Percentiles rank a stretch among this genome's conserved stretches.
Evolutionary conservation across 2,888 invertebrate genomes (phyloP).

Genomic region (Cheilosia vulpina): DNA sequence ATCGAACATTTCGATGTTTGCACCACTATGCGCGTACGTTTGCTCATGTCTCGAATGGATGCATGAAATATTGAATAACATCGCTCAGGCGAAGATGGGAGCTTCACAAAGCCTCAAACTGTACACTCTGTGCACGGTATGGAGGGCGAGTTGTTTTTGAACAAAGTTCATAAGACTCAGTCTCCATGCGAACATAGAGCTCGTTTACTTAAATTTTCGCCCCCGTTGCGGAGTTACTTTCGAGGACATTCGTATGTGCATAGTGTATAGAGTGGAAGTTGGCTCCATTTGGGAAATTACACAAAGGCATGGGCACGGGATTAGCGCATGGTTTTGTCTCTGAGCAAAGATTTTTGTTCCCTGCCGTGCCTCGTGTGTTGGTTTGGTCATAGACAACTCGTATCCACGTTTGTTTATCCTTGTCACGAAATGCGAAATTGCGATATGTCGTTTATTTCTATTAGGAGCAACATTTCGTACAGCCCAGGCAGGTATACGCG

Average conservation of each 20-base stretch:
- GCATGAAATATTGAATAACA: slow-evolving; percentile 45
- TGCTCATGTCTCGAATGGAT: neutral
- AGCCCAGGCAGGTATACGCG: slow-evolving; percentile 29
- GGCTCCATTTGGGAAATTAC: slow-evolving; percentile 49
- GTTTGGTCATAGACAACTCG: neutral
- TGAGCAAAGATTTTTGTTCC: slow-evolving; percentile 22
- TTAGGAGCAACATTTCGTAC: slow-evolving; percentile 21
- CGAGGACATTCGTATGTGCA: slow-evolving; percentile 10
- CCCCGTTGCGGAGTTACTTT: neutral
- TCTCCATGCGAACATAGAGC: neutral
- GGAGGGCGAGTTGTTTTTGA: neutral
- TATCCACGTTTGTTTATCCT: slow-evolving; percentile 49
- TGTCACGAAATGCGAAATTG: slow-evolving; percentile 63
- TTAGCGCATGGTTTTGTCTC: slow-evolving; percentile 35
- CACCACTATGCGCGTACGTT: slow-evolving; percentile 12
- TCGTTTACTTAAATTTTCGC: slow-evolving; percentile 14
- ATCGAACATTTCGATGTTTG: slow-evolving; percentile 11
- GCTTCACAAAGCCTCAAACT: slow-evolving; percentile 8
- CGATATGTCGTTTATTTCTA: slow-evolving; percentile 61
- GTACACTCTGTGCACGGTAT: neutral
- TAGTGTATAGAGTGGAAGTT: slow-evolving; percentile 8
- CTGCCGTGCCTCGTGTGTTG: neutral
- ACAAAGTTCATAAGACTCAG: slow-evolving; percentile 8
- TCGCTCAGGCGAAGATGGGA: neutral
- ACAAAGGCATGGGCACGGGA: slow-evolving; percentile 17